phyloP scores from a whole-genome alignment of 2,113 vertebrate species.

The Sander vitreus region DNA sequence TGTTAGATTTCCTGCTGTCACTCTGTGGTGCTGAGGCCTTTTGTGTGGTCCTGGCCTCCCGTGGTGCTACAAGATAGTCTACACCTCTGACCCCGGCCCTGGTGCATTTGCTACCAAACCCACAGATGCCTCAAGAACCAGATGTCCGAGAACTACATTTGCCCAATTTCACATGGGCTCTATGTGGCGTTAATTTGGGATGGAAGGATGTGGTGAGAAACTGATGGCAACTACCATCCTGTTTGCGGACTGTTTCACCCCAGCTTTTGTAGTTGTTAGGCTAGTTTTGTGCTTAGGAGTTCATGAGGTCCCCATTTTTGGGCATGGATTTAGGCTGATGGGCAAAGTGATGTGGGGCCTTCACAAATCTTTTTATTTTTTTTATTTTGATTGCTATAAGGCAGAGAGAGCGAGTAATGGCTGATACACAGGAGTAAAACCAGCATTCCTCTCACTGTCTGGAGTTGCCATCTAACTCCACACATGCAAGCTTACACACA shows the following conservation, averaged over 20 bases:
- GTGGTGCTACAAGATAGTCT: constrained; percentile 78
- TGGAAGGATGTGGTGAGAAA: constrained; percentile 41
- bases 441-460: constrained; percentile 80
- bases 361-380: constrained; percentile 58
- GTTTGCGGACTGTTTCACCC: constrained; percentile 66
- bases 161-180: constrained; percentile 16
- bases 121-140: constrained; percentile 57
- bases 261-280: constrained; percentile 59
- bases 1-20: constrained; percentile 68
- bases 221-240: constrained; percentile 71
- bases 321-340: constrained; percentile 62
- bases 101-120: constrained; percentile 62
- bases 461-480: constrained; percentile 70
- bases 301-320: constrained; percentile 47
- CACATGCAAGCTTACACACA: constrained; percentile 77
- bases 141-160: constrained; percentile 15
- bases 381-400: constrained; percentile 62
- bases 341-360: constrained; percentile 47
- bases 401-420: constrained; percentile 66
- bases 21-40: constrained; percentile 79
- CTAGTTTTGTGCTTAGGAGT: constrained; percentile 62
- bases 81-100: constrained; percentile 61
- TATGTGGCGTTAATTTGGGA: constrained; percentile 4
- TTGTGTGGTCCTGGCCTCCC: constrained; percentile 63
- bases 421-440: constrained; percentile 70